Base-by-base conservation (phyloP, 2,888 invertebrate species). In the Pterobdella sp. region DNA sequence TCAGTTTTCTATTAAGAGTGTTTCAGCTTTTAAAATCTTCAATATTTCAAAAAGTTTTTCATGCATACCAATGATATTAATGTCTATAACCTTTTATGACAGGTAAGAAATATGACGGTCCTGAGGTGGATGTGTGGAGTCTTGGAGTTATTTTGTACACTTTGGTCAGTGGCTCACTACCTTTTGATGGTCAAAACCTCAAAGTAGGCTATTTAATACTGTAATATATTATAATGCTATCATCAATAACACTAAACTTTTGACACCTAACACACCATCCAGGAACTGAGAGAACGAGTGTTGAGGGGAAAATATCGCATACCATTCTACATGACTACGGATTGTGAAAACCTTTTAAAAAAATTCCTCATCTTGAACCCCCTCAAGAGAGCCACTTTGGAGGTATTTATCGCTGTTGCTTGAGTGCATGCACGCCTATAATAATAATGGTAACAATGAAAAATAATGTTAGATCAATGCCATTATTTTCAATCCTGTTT, bases 291-390 rank as follows among this genome's bases (percentile, higher is more conserved):
- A 80, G 98, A 99, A 86, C 87, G 98, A 79, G 98, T 98, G 79
- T 88, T 99, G 80, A 88, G 97, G 80, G 98, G 98, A 80, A 99
- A 99, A 87, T 99, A 99, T 87, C 91, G 98, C 86, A 98, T 99
- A 86, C 98, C 98, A 76, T 99, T 99, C 88, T 99, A 99, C 88
- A 99, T 99, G 98, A 97, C 97, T 78, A 98, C 97, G 79, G 98
- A 99, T 87, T 99, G 98, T 87, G 98, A 99, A 88, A 95, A 94
- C 86, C 89, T 99, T 80, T 88, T 99, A 81, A 97, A 97, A 87
- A 98, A 98, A 88, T 99, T 99, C n/a, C 89, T 99, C 83, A 97
- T 98, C 81, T 89, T 99, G 84, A 98, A 97, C 87, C 98, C 98
- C 79, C 90, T 91, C 80, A 95, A 96, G 87, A 88, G 98, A 77